Percentiles rank a stretch among this genome's conserved stretches.
Evolutionary conservation across 2,113 vertebrate genomes (phyloP).

Genomic region (Nematolebias whitei): DNA sequence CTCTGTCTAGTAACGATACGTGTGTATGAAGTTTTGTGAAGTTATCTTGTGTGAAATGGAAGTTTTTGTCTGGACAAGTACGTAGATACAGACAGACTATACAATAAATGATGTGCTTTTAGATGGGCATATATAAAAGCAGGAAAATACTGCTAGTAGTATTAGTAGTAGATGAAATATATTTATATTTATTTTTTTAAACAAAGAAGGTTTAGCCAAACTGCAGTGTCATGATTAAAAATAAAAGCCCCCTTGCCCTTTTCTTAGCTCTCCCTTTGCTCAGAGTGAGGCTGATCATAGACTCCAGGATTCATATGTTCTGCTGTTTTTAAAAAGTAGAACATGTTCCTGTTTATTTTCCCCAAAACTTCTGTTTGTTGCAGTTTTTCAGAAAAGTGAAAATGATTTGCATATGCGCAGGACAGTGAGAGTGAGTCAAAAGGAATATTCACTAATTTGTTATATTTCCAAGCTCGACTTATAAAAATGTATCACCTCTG

Average conservation of each 20-base stretch:
- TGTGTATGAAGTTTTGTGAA: too few relatives aligned
- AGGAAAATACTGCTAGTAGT: neutral
- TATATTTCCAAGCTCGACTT: slow-evolving; percentile 7
- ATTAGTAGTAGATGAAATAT: too few relatives aligned
- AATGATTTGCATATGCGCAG: slow-evolving; percentile 12
- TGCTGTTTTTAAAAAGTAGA: neutral
- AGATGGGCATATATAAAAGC: too few relatives aligned
- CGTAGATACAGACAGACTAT: too few relatives aligned
- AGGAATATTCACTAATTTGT: slow-evolving; percentile 23
- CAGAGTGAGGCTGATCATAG: neutral
- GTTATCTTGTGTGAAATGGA: too few relatives aligned
- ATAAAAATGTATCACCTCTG: slow-evolving; percentile 15
- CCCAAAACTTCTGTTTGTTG: slow-evolving; percentile 13
- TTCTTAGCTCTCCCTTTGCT: neutral
- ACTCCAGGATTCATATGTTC: neutral
- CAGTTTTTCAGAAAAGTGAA: slow-evolving; percentile 7
- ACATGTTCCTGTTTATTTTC: slow-evolving; percentile 4
- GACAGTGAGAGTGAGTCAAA: slow-evolving; percentile 5
- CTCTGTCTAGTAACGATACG: too few relatives aligned
- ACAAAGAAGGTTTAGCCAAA: slow-evolving; percentile 28
- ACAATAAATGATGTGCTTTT: too few relatives aligned
- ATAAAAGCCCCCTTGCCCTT: neutral
- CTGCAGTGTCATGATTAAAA: slow-evolving; percentile 17
- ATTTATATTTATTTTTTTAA: neutral
- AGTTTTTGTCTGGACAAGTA: too few relatives aligned